These are phyloP conservation scores for Atlantisia rogersi DNA, from an alignment of 2,113 vertebrate species.

Conservation along the genomic window DNA sequence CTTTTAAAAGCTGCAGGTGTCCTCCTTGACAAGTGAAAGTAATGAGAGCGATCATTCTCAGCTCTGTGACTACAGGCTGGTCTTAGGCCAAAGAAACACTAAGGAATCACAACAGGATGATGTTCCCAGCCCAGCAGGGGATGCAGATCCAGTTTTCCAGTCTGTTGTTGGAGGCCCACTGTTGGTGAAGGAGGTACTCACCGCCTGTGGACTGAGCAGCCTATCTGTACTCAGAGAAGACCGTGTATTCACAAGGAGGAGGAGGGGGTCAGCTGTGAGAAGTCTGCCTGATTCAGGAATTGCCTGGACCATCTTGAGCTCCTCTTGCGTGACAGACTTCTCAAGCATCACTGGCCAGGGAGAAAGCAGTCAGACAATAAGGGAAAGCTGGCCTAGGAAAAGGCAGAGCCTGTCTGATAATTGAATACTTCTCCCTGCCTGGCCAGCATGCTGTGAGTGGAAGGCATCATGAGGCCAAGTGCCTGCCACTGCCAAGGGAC, in stretches of 20 bases:
- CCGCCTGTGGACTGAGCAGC: background rate
- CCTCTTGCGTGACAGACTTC: slow-evolving; percentile 46
- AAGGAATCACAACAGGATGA: background rate
- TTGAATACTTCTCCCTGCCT: slow-evolving; percentile 35
- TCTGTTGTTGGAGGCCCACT: background rate
- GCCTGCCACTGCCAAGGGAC: slow-evolving; percentile 45
- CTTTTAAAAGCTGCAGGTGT: background rate
- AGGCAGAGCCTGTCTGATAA: slow-evolving; percentile 30
- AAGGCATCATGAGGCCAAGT: slow-evolving; percentile 26
- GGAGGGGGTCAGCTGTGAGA: background rate
- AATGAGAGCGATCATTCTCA: background rate
- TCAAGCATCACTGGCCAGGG: slow-evolving; percentile 53
- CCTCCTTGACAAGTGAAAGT: background rate
- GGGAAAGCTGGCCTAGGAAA: slow-evolving; percentile 38
- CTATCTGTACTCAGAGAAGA: background rate
- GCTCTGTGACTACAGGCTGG: background rate
- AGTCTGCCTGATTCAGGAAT: slow-evolving; percentile 27
- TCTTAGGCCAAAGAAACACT: background rate
- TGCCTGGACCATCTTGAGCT: slow-evolving; percentile 42
- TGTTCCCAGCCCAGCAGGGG: background rate
- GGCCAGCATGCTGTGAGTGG: background rate
- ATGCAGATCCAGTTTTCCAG: background rate
- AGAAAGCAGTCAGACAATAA: slow-evolving; percentile 35
- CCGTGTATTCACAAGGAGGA: background rate
- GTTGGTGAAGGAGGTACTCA: background rate